phyloP scores from a whole-genome alignment of 1,140 invertebrate genomes.

The Papilio machaon region DNA sequence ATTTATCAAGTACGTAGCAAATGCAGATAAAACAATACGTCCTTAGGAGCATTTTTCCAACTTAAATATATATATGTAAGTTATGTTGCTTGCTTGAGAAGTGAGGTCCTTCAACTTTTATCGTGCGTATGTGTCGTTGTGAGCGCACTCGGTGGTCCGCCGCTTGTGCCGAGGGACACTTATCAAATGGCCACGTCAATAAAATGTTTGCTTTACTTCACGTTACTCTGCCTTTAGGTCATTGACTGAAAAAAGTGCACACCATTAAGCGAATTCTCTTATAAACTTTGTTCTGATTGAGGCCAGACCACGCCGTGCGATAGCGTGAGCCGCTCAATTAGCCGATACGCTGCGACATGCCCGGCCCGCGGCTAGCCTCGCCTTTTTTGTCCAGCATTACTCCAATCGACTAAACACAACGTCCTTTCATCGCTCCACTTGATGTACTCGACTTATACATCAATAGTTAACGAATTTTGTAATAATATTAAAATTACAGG shows the following conservation, averaged over 20 bases:
- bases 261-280: constrained; percentile 66
- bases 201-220: constrained; percentile 34
- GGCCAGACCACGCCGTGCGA: constrained; percentile 59
- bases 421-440: constrained; percentile 54
- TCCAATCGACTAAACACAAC: constrained; percentile 68
- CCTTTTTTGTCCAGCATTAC: constrained; percentile 75
- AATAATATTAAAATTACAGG: constrained; percentile 33
- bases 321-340: constrained; percentile 78
- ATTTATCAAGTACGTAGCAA: background rate
- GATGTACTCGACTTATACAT: background rate
- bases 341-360: constrained; percentile 66
- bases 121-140: background rate
- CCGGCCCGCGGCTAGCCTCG: constrained; percentile 58
- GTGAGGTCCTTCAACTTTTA: constrained; percentile 9
- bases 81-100: background rate
- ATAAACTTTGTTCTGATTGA: constrained; percentile 69
- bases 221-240: constrained; percentile 44
- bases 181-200: constrained; percentile 27
- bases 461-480: constrained; percentile 39
- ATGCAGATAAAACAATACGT: background rate
- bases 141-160: background rate
- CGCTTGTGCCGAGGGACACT: background rate
- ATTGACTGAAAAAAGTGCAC: constrained; percentile 54
- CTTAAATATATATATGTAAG: background rate
- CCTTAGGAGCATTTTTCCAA: constrained; percentile 5